A percentile compares a stretch with the other conserved stretches of the same genome.
These are phyloP conservation scores for Esox masquinongy DNA, from an alignment of 2,797 vertebrate species.

Conservation along the genomic window DNA sequence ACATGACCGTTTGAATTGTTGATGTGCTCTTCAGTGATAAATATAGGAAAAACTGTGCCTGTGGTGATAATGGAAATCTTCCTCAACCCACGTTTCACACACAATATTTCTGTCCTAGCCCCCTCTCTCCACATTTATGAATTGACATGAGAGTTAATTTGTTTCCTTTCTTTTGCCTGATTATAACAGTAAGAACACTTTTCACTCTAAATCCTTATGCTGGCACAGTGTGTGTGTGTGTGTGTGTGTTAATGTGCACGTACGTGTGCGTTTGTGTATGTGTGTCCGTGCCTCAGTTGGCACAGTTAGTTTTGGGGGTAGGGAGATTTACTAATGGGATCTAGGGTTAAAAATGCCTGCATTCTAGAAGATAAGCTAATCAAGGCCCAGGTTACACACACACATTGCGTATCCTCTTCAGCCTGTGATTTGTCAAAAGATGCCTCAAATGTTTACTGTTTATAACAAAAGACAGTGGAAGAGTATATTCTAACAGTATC, in stretches of 20 bases:
- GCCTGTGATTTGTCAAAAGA: not conserved
- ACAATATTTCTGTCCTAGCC: not conserved
- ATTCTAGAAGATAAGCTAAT: slow-evolving; percentile 38
- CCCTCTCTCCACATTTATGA: not conserved
- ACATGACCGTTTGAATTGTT: not conserved
- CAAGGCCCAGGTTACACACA: slow-evolving; percentile 16
- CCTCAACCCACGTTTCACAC: not conserved
- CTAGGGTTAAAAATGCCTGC: slow-evolving; percentile 26
- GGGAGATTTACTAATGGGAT: slow-evolving; percentile 31
- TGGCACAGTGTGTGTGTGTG: not conserved
- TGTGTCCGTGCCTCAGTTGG: slow-evolving; percentile 12
- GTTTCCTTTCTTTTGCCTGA: not conserved
- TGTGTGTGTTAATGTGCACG: too few relatives aligned
- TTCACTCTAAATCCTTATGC: too few relatives aligned
- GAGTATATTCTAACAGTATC: not conserved
- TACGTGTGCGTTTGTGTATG: not conserved
- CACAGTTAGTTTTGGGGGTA: slow-evolving; percentile 8
- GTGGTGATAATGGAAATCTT: slow-evolving; percentile 25
- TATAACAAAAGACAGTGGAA: not conserved
- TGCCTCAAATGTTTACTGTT: not conserved
- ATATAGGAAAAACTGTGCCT: slow-evolving; percentile 15
- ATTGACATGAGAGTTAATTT: not conserved
- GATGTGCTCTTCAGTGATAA: slow-evolving; percentile 27
- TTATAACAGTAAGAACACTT: not conserved
- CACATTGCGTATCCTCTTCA: not conserved